phyloP scores from a whole-genome alignment of 2,888 invertebrate species.

The Zeuzera pyrina region DNA sequence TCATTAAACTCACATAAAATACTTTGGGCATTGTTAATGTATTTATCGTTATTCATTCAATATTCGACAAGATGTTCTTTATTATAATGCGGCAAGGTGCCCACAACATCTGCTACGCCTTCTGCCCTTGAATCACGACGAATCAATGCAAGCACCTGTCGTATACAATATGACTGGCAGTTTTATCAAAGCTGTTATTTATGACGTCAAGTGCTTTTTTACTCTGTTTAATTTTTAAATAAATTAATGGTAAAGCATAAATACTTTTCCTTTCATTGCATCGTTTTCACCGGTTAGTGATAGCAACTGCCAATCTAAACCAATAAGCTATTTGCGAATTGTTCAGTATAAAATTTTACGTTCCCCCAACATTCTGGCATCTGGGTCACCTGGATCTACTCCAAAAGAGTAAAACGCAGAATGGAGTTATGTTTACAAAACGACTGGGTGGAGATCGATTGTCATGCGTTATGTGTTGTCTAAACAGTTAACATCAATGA shows the following conservation, averaged over 20 bases:
- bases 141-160: conserved; percentile 59
- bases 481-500: too few species aligned
- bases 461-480: too few species aligned
- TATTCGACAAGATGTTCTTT: conserved; percentile 33
- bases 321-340: conserved; percentile 33
- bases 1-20: too few species aligned
- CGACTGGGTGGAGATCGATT: too few species aligned
- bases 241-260: not conserved
- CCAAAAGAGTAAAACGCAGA: conserved; percentile 59
- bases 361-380: conserved; percentile 38
- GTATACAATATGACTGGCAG: too few species aligned
- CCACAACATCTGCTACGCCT: conserved; percentile 42
- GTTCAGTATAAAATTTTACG: conserved; percentile 30
- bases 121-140: conserved; percentile 37
- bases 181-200: too few species aligned
- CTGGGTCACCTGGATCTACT: conserved; percentile 60
- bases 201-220: too few species aligned
- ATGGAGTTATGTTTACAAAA: too few species aligned
- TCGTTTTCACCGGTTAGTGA: conserved; percentile 16
- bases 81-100: conserved; percentile 36
- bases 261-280: conserved; percentile 2
- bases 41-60: conserved; percentile 5
- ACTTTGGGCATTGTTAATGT: too few species aligned
- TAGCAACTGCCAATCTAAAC: too few species aligned
- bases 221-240: too few species aligned